Percentiles rank a stretch among this genome's conserved stretches.
Conservation (phyloP, 2,113 vertebrate species). For the Pungitius pungitius region DNA sequence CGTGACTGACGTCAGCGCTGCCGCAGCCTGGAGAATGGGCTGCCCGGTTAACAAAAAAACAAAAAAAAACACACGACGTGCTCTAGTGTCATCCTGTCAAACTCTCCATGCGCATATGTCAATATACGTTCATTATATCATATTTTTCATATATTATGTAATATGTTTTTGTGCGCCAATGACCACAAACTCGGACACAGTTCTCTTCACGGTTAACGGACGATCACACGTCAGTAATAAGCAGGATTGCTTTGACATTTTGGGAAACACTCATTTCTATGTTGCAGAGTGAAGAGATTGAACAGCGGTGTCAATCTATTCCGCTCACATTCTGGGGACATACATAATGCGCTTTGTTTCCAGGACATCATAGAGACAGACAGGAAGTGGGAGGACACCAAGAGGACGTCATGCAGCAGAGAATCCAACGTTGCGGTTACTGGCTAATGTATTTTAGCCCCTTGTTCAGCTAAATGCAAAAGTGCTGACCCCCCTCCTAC, state of each 20-base stretch:
- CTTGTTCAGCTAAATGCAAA: not conserved
- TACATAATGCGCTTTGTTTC: not conserved
- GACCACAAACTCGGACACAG: not conserved
- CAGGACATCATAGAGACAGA: not conserved
- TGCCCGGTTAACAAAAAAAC: no score
- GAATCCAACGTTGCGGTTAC: not conserved
- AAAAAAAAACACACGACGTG: not conserved
- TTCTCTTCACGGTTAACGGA: not conserved
- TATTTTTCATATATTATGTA: no score
- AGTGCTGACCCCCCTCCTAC: not conserved
- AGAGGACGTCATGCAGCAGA: not conserved
- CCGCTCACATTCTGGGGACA: no score
- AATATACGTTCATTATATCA: not conserved
- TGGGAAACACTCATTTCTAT: no score
- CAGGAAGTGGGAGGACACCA: not conserved
- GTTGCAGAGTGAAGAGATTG: no score
- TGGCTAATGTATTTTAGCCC: not conserved
- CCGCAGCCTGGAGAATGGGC: not conserved
- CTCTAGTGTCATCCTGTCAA: not conserved
- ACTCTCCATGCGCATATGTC: not conserved
- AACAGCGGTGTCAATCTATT: not conserved
- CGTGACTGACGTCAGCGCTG: conserved; percentile 33
- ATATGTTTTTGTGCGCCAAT: not conserved
- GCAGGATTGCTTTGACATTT: not conserved
- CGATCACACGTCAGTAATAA: not conserved